Conservation (phyloP, 1,140 invertebrate genomes). For the Drosophila seguyi region DNA sequence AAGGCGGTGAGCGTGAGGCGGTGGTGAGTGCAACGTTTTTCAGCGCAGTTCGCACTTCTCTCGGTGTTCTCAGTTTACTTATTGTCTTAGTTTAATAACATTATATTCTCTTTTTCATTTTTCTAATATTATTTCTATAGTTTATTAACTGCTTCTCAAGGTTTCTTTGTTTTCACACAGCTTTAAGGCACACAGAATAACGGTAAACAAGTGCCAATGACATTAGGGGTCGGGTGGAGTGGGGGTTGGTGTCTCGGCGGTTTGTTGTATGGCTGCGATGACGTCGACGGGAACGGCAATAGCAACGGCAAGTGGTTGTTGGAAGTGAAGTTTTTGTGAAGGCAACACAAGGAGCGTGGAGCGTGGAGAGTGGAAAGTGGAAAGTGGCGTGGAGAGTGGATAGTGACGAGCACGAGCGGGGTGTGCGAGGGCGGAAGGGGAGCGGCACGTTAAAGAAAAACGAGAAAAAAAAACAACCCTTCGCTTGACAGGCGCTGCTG, state of each 20-base stretch:
- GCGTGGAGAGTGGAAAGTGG: constrained; percentile 7
- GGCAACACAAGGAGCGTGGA: constrained; percentile 33
- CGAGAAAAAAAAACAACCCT: constrained; percentile 65
- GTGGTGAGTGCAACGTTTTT: constrained; percentile 52
- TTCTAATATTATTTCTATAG: background rate
- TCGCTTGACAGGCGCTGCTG: constrained; percentile 62
- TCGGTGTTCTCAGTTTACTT: constrained; percentile 11
- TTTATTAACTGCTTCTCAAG: constrained; percentile 8
- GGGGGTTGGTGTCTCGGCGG: constrained; percentile 35
- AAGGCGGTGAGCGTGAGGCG: constrained; percentile 30
- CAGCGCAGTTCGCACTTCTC: constrained; percentile 21
- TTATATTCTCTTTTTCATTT: background rate
- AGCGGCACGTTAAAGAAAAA: constrained; percentile 31
- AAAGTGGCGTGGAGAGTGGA: constrained; percentile 9
- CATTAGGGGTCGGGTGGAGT: constrained; percentile 10
- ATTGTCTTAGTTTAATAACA: constrained; percentile 19
- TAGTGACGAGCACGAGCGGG: constrained; percentile 3
- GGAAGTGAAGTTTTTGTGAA: constrained; percentile 56
- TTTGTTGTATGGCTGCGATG: constrained; percentile 71
- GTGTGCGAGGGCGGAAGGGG: constrained; percentile 17
- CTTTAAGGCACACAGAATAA: constrained; percentile 24
- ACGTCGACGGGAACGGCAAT: constrained; percentile 48
- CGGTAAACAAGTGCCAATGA: constrained; percentile 43
- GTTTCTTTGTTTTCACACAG: constrained; percentile 25
- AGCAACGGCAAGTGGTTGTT: constrained; percentile 65